Conservation (phyloP, 2,797 vertebrate genomes). For the Australoheros facetus region DNA sequence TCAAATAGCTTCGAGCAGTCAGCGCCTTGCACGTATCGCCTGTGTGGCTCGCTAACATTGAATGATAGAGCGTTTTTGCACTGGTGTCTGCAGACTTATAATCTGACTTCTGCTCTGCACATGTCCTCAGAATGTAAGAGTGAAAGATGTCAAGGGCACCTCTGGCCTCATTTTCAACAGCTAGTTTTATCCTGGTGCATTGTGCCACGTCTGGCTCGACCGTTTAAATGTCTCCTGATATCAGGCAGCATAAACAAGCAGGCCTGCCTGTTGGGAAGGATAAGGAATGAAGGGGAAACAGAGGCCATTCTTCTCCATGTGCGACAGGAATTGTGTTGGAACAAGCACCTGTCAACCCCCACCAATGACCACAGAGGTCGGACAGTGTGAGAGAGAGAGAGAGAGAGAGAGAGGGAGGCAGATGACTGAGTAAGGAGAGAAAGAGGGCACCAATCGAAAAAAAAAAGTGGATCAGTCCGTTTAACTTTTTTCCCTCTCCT, state of each 20-base stretch:
- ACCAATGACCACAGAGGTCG: constrained; percentile 72
- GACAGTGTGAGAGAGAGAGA: constrained; percentile 6
- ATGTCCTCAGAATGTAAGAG: constrained; percentile 42
- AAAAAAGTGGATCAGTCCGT: constrained; percentile 35
- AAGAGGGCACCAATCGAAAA: constrained; percentile 21
- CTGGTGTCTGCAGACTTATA: constrained; percentile 28
- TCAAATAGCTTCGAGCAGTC: constrained; percentile 8
- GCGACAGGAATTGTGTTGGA: constrained; percentile 77
- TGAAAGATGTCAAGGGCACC: constrained; percentile 53
- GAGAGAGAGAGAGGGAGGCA: background rate
- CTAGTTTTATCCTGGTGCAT: constrained; percentile 52
- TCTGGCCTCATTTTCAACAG: constrained; percentile 61
- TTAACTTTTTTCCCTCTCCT: constrained; percentile 15
- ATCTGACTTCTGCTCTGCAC: constrained; percentile 44
- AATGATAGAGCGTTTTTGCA: constrained; percentile 35
- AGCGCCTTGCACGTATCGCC: constrained; percentile 24
- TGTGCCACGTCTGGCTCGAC: constrained; percentile 67
- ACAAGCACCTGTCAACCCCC: constrained; percentile 74
- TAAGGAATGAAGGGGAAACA: constrained; percentile 71
- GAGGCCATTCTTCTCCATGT: constrained; percentile 73
- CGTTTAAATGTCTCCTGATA: constrained; percentile 72
- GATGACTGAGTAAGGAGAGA: constrained; percentile 28
- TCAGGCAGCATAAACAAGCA: constrained; percentile 75
- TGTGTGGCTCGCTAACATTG: constrained; percentile 46
- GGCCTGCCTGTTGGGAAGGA: constrained; percentile 62